Base-by-base conservation (phyloP, 2,113 vertebrate genomes). In the Cyprinodon brontotheroides region DNA sequence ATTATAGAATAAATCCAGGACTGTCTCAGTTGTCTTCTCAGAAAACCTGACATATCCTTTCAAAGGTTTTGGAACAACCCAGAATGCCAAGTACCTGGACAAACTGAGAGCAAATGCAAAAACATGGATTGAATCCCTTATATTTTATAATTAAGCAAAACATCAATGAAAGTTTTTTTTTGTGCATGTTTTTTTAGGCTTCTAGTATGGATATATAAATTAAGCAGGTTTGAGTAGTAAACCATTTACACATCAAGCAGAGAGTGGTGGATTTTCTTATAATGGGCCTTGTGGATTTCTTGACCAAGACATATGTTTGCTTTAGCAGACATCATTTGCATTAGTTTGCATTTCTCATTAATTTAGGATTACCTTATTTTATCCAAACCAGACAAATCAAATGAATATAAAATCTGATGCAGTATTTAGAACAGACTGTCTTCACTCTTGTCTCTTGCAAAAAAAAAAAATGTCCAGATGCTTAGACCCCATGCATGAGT, bases 1-100 rank as follows among this genome's bases (percentile, higher is more conserved):
- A 48, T 61, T 15, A 75, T 15, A 41, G 45, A 68, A 50, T 68
- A 45, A 36, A 68, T 68, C 29, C 37, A 36, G 10, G 22, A 64
- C 45, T 37, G 65, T 68, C 11, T 17, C 45, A 68, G 45, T 57
- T 0, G 8, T 38, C 67, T 57, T 68, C 15, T 53, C 48, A 22
- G 38, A 41, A 59, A 17, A 67, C 14, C 13, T 48, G 17, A 68
- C 17, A 57, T 38, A 17, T 69, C 12, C 36, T 69, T 69, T n/a
- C 11, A 59, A 6, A 69, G 11, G 37, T 66, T 29, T 66, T 4
- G 41, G n/a, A 67, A 48, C 43, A 50, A 10, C 12, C 39, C 17
- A 43, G 59, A 38, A 38, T 43, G 38, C 57, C 8, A 70, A 70
- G 38, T 10, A 45, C 13, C 37, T 57, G 37, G 20, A 45, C 10